These are phyloP conservation scores for Zoanthus gigantus DNA, from an alignment of 92 coral and sea anemone genomes.

Conservation along the genomic window DNA sequence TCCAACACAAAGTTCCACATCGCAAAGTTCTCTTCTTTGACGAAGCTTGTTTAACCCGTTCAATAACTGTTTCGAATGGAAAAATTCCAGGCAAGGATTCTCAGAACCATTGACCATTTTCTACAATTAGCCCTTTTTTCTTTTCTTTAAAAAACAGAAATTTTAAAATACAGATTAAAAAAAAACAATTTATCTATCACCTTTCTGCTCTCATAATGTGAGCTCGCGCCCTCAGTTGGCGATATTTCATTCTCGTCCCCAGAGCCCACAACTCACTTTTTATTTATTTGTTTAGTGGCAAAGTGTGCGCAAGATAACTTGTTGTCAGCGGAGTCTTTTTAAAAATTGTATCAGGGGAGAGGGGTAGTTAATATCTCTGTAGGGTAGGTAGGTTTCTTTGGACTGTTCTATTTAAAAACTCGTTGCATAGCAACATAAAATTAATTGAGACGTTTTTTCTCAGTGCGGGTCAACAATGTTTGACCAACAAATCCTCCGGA, in stretches of 20 bases:
- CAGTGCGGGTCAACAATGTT: constrained; percentile 6
- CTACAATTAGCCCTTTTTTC: constrained; percentile 6
- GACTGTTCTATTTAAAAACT: neutral
- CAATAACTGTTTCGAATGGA: constrained; percentile 88
- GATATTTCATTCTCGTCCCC: neutral
- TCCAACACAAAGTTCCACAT: constrained; percentile 91
- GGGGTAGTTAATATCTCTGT: neutral
- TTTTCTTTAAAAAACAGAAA: constrained; percentile 8
- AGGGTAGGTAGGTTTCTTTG: neutral
- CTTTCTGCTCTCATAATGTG: constrained; percentile 16
- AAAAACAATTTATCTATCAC: constrained; percentile 37
- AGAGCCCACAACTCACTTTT: neutral
- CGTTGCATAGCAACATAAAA: constrained; percentile 31
- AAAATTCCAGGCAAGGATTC: constrained; percentile 72
- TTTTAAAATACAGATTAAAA: constrained; percentile 2
- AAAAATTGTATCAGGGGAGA: neutral
- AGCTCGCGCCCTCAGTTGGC: constrained; percentile 46
- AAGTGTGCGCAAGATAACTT: constrained; percentile 12
- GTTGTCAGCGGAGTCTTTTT: constrained; percentile 34
- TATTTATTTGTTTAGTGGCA: constrained; percentile 35
- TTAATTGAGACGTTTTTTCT: constrained; percentile 30
- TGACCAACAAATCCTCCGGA: constrained; percentile 33
- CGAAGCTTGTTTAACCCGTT: constrained; percentile 87
- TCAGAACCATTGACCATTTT: constrained; percentile 87
- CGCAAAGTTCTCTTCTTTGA: constrained; percentile 89